Base-by-base conservation (phyloP, 2,113 vertebrate species). In the Hucho hucho region DNA sequence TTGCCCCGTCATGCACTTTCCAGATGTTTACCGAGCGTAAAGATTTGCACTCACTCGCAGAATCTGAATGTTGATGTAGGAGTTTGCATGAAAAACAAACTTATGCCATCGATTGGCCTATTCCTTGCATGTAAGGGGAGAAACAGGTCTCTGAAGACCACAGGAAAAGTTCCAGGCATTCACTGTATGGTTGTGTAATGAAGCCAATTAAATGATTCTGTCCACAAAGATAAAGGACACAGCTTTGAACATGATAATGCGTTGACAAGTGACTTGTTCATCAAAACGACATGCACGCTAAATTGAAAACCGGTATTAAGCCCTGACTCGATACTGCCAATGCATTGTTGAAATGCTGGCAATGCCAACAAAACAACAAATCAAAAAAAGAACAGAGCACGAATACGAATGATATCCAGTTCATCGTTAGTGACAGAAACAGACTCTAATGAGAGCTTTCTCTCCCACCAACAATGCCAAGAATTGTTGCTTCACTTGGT, bases 391-490 rank as follows among this genome's bases (percentile, higher is more conserved):
- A 3, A 43, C 0, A 86, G 37, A 43, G 37, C 9, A 43, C 2
- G 0, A 43, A 43, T 79, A 81, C 29, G 78, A 84, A 86, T 76
- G 79, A 88, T 74, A 87, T 92, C 88, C 88, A 92, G 88, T 90
- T 91, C 75, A 73, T 90, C 78, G 70, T 84, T 76, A 80, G 26
- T 90, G 80, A 85, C 77, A 88, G 82, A 88, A 82, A 86, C 69
- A n/a, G 76, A 79, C 89, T 86, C 75, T 2, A 37, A 26, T 28
- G 63, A 64, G 5, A 12, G 18, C 29, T 58, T 37, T 76, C n/a
- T 70, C 18, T 72, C 88, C 89, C 3, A 87, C 80, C 87, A 89
- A 37, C 49, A 56, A 14, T 56, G 53, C 18, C 18, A 14, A 56
- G 59, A 63, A 47, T 79, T 79, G 43, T 16, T 71, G 75, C 73